Base-by-base conservation (phyloP, 2,113 vertebrate species). In the Myocastor coypus region DNA sequence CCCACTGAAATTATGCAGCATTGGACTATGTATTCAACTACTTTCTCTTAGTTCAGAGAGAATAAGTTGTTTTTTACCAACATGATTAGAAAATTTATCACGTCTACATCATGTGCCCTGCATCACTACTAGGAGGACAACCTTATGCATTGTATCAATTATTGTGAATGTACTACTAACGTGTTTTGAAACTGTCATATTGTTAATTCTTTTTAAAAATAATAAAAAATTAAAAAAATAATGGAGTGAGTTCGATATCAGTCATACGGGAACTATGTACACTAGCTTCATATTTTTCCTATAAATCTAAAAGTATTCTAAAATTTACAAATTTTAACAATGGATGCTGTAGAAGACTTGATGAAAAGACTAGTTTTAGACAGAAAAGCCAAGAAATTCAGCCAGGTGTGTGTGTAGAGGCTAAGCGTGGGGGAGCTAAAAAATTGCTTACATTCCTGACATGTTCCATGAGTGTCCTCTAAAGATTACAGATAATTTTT, bases 281-380 rank as follows among this genome's bases (percentile, higher is more conserved):
- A 37, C 8, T 11, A 9, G 46, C 34, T 55, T 85, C 19, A 22
- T 11, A 8, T 46, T 16, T 78, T 93, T 92, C 57, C 46, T 46
- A 32, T 85, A 50, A 77, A 83, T 84, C 88, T 73, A 19, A n/a
- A 91, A 64, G 16, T 88, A 63, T 73, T 85, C 24, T 82, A 88
- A 95, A 87, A 34, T 71, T 46, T 78, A 88, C 71, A 63, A 66
- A 61, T 40, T 34, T 90, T 83, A 68, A 57, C 46, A 64, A 7
- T 42, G 73, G 22, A 2, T 59, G 78, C 17, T 30, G 55, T 28
- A 46, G 42, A 59, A 93, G 88, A 26, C 52, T 89, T 64, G 57
- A 40, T 50, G n/a, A 92, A 71, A 75, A 32, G 20, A 96, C 59
- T 81, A 91, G 46, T 93, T 92, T 84, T 69, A 89, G 78, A 12